Base-by-base conservation (phyloP, 1,140 invertebrate species). In the Whitmania pigra region DNA sequence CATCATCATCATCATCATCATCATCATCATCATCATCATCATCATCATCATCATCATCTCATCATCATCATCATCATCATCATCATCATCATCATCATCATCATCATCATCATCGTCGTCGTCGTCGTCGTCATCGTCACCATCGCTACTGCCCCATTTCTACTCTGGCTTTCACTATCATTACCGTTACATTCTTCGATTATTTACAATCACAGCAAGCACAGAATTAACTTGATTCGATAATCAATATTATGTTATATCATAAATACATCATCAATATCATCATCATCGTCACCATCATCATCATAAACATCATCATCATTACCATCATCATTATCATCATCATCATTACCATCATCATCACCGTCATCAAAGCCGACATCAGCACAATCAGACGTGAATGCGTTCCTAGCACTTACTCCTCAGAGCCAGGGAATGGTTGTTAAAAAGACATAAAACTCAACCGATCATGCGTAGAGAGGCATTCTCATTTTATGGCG, bases 21-120 rank as follows among this genome's bases (percentile, higher is more conserved):
- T 63, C 3, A 63, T 31, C 57, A 63, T 18, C 57, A 20, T n/a
- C 57, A 63, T 63, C 57, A 63, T 63, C 57, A 63, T 63, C 57
- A 63, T 63, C 57, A 63, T 63, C 29, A 31, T 63, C 57, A 63
- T 15, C 29, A 63, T 63, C n/a, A 49, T 13, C 43, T 1, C 57
- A 6, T 31, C 57, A 63, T 63, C 57, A 63, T 63, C 15, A 13
- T 63, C 3, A 63, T 31, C 57, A 63, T 63, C 57, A 63, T 63
- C 57, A 63, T 63, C 57, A 63, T 63, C 57, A 63, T 63, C 29
- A 31, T 63, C 57, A 63, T 15, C 29, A 63, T 1, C 57, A 6
- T 31, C 57, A 63, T 63, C 57, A 63, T 63, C 15, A 13, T 63
- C 3, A 63, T 31, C 57, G 22, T 18, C 57, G 15, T n/a, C 57